A percentile compares a stretch with the other conserved stretches of the same genome.
These are phyloP conservation scores for Podocnemis expansa DNA, from an alignment of 2,113 vertebrate species.

Conservation along the genomic window DNA sequence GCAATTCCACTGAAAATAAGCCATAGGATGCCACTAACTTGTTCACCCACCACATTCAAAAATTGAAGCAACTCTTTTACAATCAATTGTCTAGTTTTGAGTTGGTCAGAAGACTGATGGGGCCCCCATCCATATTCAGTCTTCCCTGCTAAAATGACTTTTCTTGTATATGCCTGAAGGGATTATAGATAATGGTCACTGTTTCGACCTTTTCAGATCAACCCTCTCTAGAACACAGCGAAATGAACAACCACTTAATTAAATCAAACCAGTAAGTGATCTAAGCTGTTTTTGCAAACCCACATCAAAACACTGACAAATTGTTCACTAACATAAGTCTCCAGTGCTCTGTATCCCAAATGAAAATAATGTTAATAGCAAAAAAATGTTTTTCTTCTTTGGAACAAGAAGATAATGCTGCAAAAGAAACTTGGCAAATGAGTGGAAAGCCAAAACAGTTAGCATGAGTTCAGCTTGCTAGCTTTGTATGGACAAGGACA, in stretches of 20 bases:
- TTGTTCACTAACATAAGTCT: too few relatives aligned
- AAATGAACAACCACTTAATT: conserved; percentile 50
- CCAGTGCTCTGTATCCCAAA: too few relatives aligned
- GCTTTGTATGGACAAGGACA: too few relatives aligned
- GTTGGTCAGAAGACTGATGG: neutral
- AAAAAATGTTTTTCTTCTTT: too few relatives aligned
- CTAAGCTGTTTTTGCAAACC: neutral
- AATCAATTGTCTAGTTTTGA: neutral
- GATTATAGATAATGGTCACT: neutral
- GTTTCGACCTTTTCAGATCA: neutral
- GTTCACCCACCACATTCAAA: neutral
- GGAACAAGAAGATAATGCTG: too few relatives aligned
- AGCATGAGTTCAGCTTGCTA: too few relatives aligned
- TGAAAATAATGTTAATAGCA: too few relatives aligned
- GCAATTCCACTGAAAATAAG: neutral
- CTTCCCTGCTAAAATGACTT: neutral
- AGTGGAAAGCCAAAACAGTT: too few relatives aligned
- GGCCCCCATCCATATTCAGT: neutral
- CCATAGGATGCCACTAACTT: neutral
- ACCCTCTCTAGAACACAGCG: conserved; percentile 1
- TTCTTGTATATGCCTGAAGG: neutral
- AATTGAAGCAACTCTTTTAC: neutral
- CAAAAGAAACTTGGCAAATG: too few relatives aligned
- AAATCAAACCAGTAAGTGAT: conserved; percentile 53
- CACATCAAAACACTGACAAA: too few relatives aligned